phyloP scores from a whole-genome alignment of 1,140 invertebrate species.

The Eriocheir sinensis region DNA sequence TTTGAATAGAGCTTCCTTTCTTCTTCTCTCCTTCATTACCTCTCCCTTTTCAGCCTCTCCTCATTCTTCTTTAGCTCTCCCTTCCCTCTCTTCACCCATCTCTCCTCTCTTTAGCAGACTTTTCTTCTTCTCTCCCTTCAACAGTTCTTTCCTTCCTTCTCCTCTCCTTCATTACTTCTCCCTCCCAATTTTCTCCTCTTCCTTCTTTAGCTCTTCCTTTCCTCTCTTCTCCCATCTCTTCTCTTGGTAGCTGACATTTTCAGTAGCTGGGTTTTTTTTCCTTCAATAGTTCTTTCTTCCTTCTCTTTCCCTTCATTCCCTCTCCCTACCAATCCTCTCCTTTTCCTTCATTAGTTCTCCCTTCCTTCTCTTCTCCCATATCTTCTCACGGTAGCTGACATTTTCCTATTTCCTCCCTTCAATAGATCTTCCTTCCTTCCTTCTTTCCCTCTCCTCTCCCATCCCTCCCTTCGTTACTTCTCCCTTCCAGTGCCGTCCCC shows the following conservation, averaged over 20 bases:
- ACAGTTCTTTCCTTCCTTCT: too few relatives aligned
- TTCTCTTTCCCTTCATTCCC: too few relatives aligned
- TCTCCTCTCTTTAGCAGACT: background rate
- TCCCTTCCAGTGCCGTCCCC: background rate
- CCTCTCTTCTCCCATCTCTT: too few relatives aligned
- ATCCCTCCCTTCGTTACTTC: background rate
- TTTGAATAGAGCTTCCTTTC: too few relatives aligned
- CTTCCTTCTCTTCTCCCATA: too few relatives aligned
- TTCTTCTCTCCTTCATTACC: background rate
- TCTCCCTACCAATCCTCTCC: background rate
- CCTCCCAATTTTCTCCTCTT: background rate
- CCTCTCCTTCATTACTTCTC: too few relatives aligned
- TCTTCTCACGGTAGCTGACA: too few relatives aligned
- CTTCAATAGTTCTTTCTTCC: background rate
- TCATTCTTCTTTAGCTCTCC: background rate
- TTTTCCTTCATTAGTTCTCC: background rate
- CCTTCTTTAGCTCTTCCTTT: background rate
- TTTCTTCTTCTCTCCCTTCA: background rate
- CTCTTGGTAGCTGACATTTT: too few relatives aligned
- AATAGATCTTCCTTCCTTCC: background rate
- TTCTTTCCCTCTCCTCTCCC: background rate
- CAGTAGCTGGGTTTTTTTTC: background rate
- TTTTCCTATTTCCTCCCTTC: background rate
- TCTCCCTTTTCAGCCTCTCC: background rate
- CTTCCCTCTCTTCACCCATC: too few relatives aligned